Conservation (phyloP, 2,797 vertebrate genomes). For the Anguilla pacifica region DNA sequence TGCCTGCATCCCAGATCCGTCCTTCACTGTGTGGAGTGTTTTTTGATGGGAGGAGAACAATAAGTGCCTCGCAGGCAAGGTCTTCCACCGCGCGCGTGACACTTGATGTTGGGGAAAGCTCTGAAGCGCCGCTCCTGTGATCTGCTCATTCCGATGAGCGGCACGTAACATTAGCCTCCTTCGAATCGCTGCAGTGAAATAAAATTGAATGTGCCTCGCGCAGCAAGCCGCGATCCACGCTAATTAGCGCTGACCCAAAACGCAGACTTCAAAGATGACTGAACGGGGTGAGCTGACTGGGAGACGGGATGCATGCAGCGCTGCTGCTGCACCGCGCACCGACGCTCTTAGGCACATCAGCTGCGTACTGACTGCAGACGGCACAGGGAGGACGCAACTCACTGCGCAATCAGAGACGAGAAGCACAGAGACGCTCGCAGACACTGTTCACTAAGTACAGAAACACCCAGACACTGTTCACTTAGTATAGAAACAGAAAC, state of each 20-base stretch:
- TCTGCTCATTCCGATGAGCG: conserved; percentile 41
- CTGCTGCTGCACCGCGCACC: background rate
- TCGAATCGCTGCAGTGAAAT: conserved; percentile 37
- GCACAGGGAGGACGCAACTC: background rate
- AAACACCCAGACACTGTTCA: too few species aligned
- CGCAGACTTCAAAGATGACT: conserved; percentile 17
- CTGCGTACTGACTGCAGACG: background rate
- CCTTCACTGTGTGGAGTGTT: conserved; percentile 12
- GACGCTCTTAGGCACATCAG: background rate
- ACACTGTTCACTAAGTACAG: too few species aligned
- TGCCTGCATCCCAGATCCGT: conserved; percentile 26
- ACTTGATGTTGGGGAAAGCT: background rate
- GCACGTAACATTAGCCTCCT: conserved; percentile 39
- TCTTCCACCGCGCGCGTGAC: background rate
- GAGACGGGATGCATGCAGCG: background rate
- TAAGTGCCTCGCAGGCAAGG: background rate
- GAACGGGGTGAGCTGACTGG: background rate
- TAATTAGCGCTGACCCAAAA: conserved; percentile 32
- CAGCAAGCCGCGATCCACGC: conserved; percentile 32
- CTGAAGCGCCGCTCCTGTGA: background rate
- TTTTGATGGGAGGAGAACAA: background rate
- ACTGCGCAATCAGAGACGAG: background rate
- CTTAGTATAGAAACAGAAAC: too few species aligned
- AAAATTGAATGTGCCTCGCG: conserved; percentile 33
- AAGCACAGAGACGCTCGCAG: background rate